phyloP scores from a whole-genome alignment of 2,888 invertebrate species.

The Drosophila paranaensis region DNA sequence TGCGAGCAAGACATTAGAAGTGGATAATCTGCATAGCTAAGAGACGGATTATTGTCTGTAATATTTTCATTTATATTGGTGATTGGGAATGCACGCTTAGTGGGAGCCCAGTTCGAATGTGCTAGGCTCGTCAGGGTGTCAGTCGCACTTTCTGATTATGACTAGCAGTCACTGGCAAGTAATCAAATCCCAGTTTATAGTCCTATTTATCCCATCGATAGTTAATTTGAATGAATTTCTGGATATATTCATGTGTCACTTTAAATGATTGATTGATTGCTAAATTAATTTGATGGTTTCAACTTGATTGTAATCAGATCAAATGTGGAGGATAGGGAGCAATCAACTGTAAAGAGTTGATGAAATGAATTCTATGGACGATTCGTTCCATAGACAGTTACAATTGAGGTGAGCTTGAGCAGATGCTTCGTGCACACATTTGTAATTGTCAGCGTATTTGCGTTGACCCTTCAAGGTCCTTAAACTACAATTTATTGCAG shows the following conservation, averaged over 20 bases:
- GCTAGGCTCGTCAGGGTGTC: no score
- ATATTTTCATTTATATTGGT: no score
- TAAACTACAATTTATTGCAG: constrained; percentile 53
- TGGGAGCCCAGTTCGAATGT: no score
- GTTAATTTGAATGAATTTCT: not conserved
- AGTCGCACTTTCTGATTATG: no score
- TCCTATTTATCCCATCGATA: not conserved
- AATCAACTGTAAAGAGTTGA: not conserved
- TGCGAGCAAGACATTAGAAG: no score
- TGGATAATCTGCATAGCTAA: not conserved
- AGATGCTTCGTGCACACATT: constrained; percentile 20
- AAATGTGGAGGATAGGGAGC: no score
- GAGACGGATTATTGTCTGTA: no score
- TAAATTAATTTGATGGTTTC: not conserved
- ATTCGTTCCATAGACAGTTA: not conserved
- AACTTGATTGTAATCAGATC: no score
- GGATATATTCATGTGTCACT: not conserved
- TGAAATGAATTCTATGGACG: no score
- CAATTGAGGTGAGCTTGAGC: no score
- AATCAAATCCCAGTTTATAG: not conserved
- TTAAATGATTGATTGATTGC: not conserved
- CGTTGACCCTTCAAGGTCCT: constrained; percentile 35
- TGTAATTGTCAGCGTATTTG: constrained; percentile 33
- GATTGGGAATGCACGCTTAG: no score
- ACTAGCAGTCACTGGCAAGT: not conserved